Conservation (phyloP, 2,113 vertebrate genomes). For the Cardinalis cardinalis region DNA sequence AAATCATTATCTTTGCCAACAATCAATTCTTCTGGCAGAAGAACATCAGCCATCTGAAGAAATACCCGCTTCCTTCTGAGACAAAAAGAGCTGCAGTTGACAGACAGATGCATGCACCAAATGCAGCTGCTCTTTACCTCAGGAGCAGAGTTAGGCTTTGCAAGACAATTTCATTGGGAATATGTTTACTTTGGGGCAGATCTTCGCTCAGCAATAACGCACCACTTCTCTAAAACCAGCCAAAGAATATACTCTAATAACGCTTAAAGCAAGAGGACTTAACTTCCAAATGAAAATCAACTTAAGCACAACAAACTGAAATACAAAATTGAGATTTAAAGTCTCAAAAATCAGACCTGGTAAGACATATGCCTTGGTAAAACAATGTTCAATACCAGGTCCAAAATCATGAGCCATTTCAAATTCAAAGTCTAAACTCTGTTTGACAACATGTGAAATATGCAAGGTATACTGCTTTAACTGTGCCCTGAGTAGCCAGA, state of each 20-base stretch:
- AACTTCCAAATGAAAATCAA: not conserved
- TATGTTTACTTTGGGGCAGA: not conserved
- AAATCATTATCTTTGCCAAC: not conserved
- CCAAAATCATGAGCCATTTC: not conserved
- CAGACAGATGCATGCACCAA: not conserved
- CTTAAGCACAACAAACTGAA: not conserved
- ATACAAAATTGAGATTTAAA: not conserved
- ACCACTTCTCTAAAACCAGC: not conserved
- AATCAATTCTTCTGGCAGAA: not conserved
- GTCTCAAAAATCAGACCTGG: not conserved
- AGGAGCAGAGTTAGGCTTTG: not conserved
- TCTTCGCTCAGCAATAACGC: not conserved
- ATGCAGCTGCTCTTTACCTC: not conserved
- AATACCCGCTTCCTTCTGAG: not conserved
- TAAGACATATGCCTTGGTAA: not conserved
- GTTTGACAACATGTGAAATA: not conserved
- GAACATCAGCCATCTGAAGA: not conserved
- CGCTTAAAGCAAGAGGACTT: not conserved
- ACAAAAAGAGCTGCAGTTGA: not conserved
- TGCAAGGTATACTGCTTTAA: not conserved
- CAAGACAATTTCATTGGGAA: not conserved
- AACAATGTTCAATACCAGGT: not conserved
- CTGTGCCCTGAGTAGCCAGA: not conserved
- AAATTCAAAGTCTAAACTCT: not conserved
- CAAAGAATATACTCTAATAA: not conserved